Base-by-base conservation (phyloP, 1,140 invertebrate genomes). In the Galendromus occidentalis region DNA sequence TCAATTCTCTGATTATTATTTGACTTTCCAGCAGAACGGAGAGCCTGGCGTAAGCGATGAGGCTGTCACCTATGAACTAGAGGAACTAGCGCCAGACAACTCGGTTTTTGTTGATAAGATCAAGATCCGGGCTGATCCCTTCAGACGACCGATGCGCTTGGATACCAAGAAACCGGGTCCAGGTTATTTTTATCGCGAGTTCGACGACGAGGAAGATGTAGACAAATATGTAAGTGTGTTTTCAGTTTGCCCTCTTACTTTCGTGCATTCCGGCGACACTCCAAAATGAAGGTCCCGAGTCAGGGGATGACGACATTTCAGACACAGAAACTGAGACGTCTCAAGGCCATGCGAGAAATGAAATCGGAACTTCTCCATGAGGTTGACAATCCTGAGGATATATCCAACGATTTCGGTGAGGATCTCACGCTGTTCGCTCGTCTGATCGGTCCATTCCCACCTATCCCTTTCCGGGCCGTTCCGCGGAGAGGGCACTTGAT, bases 91-190 rank as follows among this genome's bases (percentile, higher is more conserved):
- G 12, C 51, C 59, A 5, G 42, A 72, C 30, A 71, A 75, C 29
- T 72, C 74, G 17, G 67, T 75, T 7, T 71, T 73, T 0, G 71
- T 70, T 70, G 68, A 42, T 71, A 73, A 70, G 68, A 71, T 74
- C 28, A 45, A 64, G n/a, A 65, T 47, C 18, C 41, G 25, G 2
- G 20, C 63, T 12, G 42, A 67, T 41, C 69, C 85, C 33, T 92
- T 92, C 75, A 84, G 86, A 69, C 80, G 89, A 70, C 82, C 83
- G 66, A 88, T 91, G 79, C 80, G 89, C 70, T 79, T 91, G 42
- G 89, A 92, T 76, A 88, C 91, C n/a, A 93, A 93, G 77, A 93
- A 93, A 79, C 89, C 90, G 1, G 89, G 90, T 39, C 88, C 90
- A 25, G 82, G 79, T 47, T 73, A 83, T 85, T 70, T 28, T 75